Evolutionary conservation across 1,140 invertebrate genomes (phyloP).

Genomic region (Schlechtendalia chinensis): DNA sequence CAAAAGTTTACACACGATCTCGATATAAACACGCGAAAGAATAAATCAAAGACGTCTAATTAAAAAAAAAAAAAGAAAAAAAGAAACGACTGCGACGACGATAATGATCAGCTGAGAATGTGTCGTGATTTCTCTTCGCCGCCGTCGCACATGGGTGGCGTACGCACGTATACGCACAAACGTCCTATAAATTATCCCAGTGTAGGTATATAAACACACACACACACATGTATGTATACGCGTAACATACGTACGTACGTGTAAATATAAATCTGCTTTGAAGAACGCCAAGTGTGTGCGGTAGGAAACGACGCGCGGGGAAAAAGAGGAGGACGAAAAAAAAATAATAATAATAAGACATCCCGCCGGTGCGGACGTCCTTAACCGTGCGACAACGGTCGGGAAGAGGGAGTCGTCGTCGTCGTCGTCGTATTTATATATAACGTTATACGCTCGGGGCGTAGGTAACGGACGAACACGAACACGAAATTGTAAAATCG

Average conservation of each 20-base stretch:
- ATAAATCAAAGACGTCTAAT: conserved; percentile 44
- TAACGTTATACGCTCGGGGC: too few relatives aligned
- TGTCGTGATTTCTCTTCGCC: conserved; percentile 41
- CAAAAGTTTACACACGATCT: not conserved
- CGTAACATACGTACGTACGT: not conserved
- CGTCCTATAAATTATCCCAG: too few relatives aligned
- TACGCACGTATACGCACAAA: too few relatives aligned
- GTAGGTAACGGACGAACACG: too few relatives aligned
- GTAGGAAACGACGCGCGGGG: too few relatives aligned
- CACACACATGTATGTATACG: too few relatives aligned
- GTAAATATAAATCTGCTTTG: conserved; percentile 46
- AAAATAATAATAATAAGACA: not conserved
- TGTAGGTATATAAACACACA: too few relatives aligned
- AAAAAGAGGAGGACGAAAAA: not conserved
- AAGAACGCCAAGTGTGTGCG: conserved; percentile 17
- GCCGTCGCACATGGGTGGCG: conserved; percentile 37
- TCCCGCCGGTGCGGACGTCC: not conserved
- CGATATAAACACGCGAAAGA: conserved; percentile 9
- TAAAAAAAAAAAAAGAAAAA: conserved; percentile 35
- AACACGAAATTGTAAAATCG: too few relatives aligned
- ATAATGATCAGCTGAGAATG: conserved; percentile 32
- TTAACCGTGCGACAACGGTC: not conserved
- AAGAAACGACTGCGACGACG: conserved; percentile 26
- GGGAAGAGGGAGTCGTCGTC: too few relatives aligned
- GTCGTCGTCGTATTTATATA: too few relatives aligned